phyloP scores from a whole-genome alignment of 1,140 invertebrate genomes.

The Lepidotrigona ventralis region DNA sequence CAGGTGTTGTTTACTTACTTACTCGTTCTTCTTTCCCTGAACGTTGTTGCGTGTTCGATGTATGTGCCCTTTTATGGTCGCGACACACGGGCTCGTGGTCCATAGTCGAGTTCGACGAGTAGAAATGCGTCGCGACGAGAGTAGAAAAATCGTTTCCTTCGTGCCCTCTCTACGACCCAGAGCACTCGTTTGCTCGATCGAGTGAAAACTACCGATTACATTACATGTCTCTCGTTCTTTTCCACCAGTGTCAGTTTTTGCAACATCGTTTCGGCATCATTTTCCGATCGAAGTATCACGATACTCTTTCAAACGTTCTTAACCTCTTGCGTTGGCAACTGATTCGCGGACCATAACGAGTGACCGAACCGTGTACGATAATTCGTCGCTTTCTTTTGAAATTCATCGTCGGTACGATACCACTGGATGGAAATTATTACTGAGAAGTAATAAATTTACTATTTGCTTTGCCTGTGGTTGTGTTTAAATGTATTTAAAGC shows the following conservation, averaged over 20 bases:
- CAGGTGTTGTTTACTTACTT: conserved; percentile 27
- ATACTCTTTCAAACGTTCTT: conserved; percentile 2
- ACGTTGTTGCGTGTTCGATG: conserved; percentile 12
- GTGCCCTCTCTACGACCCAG: not conserved
- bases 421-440: too few species aligned
- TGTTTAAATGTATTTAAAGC: too few species aligned
- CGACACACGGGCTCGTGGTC: too few species aligned
- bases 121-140: not conserved
- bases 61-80: not conserved
- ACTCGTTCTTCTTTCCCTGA: conserved; percentile 19
- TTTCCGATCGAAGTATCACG: conserved; percentile 17
- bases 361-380: not conserved
- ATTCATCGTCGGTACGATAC: too few species aligned
- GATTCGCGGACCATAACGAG: too few species aligned
- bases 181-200: conserved; percentile 14
- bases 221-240: not conserved
- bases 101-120: too few species aligned
- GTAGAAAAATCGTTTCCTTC: not conserved
- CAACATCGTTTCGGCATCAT: too few species aligned
- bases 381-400: too few species aligned
- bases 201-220: not conserved
- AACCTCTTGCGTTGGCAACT: too few species aligned
- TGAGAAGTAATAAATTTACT: too few species aligned
- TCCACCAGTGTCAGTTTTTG: not conserved
- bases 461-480: too few species aligned